Conservation (phyloP, 2,888 invertebrate species). For the Eupithecia inturbata region DNA sequence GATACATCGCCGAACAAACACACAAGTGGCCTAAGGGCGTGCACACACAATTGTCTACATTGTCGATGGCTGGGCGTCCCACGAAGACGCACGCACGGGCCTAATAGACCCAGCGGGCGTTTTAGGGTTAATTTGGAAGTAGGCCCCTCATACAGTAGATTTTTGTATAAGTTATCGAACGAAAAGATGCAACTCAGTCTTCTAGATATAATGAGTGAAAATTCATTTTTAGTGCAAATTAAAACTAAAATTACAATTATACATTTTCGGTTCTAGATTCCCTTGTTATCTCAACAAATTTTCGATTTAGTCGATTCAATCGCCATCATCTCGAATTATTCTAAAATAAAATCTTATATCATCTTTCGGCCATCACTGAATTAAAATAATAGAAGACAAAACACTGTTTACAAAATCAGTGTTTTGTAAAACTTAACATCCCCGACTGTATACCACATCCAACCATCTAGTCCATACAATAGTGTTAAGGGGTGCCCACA, state of each 20-base stretch:
- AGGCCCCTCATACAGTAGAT: neutral
- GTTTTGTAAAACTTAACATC: neutral
- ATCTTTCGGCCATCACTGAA: neutral
- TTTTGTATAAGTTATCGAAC: neutral
- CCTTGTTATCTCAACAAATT: neutral
- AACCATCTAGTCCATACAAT: constrained; percentile 37
- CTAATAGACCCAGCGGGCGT: constrained; percentile 45
- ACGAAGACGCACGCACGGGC: constrained; percentile 33
- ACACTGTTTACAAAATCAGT: neutral
- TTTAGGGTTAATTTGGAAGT: constrained; percentile 40
- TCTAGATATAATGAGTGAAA: neutral
- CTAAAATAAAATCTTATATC: no score
- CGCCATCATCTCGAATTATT: neutral
- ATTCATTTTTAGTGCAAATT: neutral
- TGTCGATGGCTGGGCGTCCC: constrained; percentile 42
- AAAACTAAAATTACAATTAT: neutral
- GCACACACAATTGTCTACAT: constrained; percentile 40
- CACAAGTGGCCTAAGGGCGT: constrained; percentile 48
- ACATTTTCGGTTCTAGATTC: neutral
- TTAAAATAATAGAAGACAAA: neutral
- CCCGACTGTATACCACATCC: constrained; percentile 32
- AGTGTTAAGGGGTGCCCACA: constrained; percentile 49
- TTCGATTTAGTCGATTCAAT: neutral
- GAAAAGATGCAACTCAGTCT: neutral
- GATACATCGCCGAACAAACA: constrained; percentile 23